Percentiles rank a stretch among this genome's conserved stretches.
Evolutionary conservation across 2,888 invertebrate species (phyloP).

Genomic region (Acanthococcus lagerstroemiae): DNA sequence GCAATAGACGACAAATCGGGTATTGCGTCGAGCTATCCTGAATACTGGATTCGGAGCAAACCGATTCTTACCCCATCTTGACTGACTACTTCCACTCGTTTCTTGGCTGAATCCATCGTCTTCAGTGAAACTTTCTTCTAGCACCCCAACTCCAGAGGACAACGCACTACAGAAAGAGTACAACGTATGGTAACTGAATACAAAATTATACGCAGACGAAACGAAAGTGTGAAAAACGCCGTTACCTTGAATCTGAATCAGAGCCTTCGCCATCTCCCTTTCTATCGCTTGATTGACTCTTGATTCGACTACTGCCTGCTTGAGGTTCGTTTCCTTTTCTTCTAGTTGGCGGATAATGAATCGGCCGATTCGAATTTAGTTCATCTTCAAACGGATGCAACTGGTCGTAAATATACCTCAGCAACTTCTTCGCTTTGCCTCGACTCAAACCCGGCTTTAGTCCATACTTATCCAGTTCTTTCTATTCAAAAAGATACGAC

Average conservation of each 20-base stretch:
- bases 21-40: too few relatives aligned
- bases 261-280: not conserved
- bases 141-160: not conserved
- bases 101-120: too few relatives aligned
- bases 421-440: constrained; percentile 46
- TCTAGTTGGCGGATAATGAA: too few relatives aligned
- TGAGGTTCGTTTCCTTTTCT: not conserved
- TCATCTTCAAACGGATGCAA: constrained; percentile 43
- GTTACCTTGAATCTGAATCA: constrained; percentile 10
- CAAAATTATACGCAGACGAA: too few relatives aligned
- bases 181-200: too few relatives aligned
- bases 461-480: constrained; percentile 47
- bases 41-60: too few relatives aligned
- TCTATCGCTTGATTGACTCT: not conserved
- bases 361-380: not conserved
- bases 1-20: too few relatives aligned
- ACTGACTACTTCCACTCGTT: too few relatives aligned
- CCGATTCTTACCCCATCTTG: too few relatives aligned
- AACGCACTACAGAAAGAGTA: not conserved
- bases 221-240: too few relatives aligned
- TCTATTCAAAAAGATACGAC: constrained; percentile 41
- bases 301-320: not conserved
- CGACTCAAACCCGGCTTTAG: constrained; percentile 45
- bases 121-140: constrained; percentile 13
- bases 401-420: constrained; percentile 49